Conservation (phyloP, 2,888 invertebrate genomes). For the Choreutis nemorana region DNA sequence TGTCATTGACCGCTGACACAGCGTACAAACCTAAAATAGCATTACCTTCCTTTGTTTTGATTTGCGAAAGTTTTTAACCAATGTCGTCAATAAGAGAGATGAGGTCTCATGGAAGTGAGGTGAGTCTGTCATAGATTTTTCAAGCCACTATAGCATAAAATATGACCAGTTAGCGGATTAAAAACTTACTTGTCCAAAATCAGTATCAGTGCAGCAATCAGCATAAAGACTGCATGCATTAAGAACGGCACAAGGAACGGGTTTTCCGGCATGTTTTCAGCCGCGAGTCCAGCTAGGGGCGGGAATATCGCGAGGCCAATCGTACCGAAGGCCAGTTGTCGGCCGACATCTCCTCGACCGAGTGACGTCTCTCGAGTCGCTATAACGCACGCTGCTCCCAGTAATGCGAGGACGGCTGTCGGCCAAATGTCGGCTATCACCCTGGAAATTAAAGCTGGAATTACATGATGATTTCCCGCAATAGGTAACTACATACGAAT, state of each 20-base stretch:
- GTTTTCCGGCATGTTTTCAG: conserved; percentile 35
- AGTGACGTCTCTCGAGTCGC: conserved; percentile 83
- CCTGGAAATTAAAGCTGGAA: conserved; percentile 26
- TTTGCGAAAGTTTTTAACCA: too few relatives aligned
- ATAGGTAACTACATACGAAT: not conserved
- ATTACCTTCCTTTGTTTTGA: too few relatives aligned
- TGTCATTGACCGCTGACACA: too few relatives aligned
- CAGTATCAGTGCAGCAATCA: conserved; percentile 67
- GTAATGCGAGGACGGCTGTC: conserved; percentile 73
- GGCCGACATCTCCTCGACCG: conserved; percentile 80
- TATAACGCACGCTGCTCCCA: conserved; percentile 81
- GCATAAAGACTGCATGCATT: conserved; percentile 64
- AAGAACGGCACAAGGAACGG: conserved; percentile 64
- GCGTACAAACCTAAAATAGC: too few relatives aligned
- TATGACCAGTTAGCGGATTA: too few relatives aligned
- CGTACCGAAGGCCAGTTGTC: conserved; percentile 79
- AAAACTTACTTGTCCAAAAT: conserved; percentile 63
- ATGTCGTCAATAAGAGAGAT: too few relatives aligned
- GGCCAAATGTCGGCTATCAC: conserved; percentile 80
- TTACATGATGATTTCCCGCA: not conserved
- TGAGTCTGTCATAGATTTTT: too few relatives aligned
- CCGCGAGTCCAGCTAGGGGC: conserved; percentile 61
- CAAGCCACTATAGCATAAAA: too few relatives aligned
- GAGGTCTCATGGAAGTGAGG: too few relatives aligned
- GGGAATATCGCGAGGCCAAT: conserved; percentile 77